Evolutionary conservation across 2,113 vertebrate genomes (phyloP).

Genomic region (Pao palembangensis): DNA sequence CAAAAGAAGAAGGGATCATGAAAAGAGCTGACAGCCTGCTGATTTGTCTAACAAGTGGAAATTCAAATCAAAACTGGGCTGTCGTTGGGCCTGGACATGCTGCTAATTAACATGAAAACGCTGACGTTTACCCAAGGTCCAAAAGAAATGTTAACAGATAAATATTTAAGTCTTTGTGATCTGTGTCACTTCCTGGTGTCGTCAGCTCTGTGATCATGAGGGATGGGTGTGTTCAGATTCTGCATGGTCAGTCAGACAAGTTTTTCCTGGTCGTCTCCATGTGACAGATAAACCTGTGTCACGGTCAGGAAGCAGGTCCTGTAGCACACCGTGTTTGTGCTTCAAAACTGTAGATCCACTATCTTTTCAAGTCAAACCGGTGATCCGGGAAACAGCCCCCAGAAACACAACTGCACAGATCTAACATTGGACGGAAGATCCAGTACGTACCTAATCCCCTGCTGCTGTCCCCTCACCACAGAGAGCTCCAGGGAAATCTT

Average conservation of each 20-base stretch:
- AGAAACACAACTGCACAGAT: too few species aligned
- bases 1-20: too few species aligned
- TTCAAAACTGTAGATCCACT: not conserved
- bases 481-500: not conserved
- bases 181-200: not conserved
- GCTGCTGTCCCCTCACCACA: not conserved
- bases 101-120: too few species aligned
- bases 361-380: not conserved
- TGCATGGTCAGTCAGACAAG: slow-evolving; percentile 35
- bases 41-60: slow-evolving; percentile 52
- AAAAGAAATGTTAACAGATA: too few species aligned
- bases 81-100: not conserved
- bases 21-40: not conserved
- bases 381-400: too few species aligned
- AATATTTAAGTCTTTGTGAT: too few species aligned
- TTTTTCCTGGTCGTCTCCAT: slow-evolving; percentile 51
- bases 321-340: too few species aligned
- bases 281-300: not conserved
- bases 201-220: too few species aligned
- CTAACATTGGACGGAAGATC: too few species aligned
- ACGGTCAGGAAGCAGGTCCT: not conserved
- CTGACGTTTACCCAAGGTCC: too few species aligned
- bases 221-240: slow-evolving; percentile 1
- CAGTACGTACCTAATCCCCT: slow-evolving; percentile 45
- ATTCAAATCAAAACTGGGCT: slow-evolving; percentile 2